phyloP scores from a whole-genome alignment of 1,140 invertebrate species.

The Pygmarrhopalites habei region DNA sequence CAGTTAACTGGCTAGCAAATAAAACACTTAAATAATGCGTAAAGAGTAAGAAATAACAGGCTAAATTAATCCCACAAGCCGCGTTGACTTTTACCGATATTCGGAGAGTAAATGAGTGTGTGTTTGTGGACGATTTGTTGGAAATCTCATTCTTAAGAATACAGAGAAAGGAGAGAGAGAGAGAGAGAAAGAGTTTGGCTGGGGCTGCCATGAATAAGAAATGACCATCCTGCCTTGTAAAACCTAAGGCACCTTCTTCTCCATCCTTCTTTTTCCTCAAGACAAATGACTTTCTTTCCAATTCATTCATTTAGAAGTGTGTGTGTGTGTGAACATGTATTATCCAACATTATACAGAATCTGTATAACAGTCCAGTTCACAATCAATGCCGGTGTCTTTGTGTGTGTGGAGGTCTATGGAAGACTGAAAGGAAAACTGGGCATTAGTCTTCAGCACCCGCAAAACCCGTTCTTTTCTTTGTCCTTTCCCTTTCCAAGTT shows the following conservation, averaged over 20 bases:
- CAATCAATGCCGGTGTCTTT: not conserved
- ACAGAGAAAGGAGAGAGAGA: no score
- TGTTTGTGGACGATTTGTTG: not conserved
- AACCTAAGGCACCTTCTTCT: not conserved
- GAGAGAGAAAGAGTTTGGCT: no score
- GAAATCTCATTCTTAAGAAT: not conserved
- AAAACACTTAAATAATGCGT: not conserved
- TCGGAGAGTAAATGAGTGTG: no score
- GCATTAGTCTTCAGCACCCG: slow-evolving; percentile 1
- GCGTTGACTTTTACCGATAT: not conserved
- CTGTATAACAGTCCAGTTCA: no score
- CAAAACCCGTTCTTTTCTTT: slow-evolving; percentile 1
- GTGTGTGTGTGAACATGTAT: no score
- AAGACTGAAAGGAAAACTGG: slow-evolving; percentile 4
- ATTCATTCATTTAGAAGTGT: not conserved
- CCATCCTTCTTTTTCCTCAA: not conserved
- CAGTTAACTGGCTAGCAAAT: not conserved
- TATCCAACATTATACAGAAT: no score
- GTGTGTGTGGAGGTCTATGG: not conserved
- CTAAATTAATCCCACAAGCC: not conserved
- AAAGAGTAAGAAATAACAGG: not conserved
- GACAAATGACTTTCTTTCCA: slow-evolving; percentile 4
- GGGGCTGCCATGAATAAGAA: not conserved
- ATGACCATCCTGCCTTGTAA: not conserved
- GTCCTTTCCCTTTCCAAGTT: not conserved